Evolutionary conservation across 2,888 invertebrate genomes (phyloP), one percentile per base, ranked within the genome.

Genomic region (Emmelina monodactyla): DNA sequence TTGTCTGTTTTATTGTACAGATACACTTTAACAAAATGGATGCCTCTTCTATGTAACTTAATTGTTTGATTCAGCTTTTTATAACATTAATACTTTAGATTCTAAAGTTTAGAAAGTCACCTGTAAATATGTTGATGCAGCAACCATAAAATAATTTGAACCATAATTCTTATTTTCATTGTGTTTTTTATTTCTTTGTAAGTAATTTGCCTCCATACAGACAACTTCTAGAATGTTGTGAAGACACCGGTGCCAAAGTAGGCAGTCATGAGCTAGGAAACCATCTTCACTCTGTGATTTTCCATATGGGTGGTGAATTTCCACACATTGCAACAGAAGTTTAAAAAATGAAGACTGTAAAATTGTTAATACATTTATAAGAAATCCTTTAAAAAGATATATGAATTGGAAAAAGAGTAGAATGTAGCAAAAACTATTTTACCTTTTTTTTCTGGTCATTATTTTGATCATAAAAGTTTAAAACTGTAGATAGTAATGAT

Each of bases 371-470:
- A n/a, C n/a, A n/a, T n/a, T n/a, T n/a, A n/a, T n/a, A n/a, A n/a
- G n/a, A n/a, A n/a, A n/a, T n/a, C n/a, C n/a, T n/a, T n/a, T n/a
- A n/a, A n/a, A n/a, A n/a, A n/a, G n/a, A n/a, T n/a, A n/a, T n/a
- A n/a, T n/a, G n/a, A n/a, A n/a, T n/a, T n/a, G n/a, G n/a, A n/a
- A n/a, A n/a, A n/a, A n/a, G n/a, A n/a, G n/a, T n/a, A n/a, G n/a
- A n/a, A n/a, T n/a, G n/a, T n/a, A n/a, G n/a, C n/a, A n/a, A n/a
- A n/a, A n/a, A n/a, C n/a, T n/a, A n/a, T n/a, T 11, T 37, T 55
- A 76, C 80, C 70, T 80, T 80, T 47, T 70, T 79, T 50, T 69
- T 75, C 35, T 58, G 53, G 37, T 75, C 76, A 41, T 66, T 51
- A 44, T 64, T 72, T 45, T 62, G 67, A 39, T 76, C 75, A 50